phyloP scores from a whole-genome alignment of 2,888 invertebrate genomes.

The Brachyopa scutellaris region DNA sequence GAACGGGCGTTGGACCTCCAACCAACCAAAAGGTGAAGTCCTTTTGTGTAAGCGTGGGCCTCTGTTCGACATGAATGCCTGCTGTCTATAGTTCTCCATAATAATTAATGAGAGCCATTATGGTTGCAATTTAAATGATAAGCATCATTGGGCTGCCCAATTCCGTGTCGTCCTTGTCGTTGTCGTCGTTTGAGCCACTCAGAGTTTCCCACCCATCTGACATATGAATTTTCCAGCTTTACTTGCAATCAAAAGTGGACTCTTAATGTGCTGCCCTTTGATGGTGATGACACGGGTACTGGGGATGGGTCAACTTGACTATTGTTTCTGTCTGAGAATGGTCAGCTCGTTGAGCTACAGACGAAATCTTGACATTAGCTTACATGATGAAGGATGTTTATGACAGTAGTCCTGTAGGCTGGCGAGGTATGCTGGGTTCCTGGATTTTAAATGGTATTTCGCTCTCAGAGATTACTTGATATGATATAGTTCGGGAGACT shows the following conservation, averaged over 20 bases:
- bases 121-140: slow-evolving; percentile 46
- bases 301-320: too few relatives aligned
- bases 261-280: background rate
- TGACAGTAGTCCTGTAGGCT: too few relatives aligned
- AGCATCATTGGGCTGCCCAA: slow-evolving; percentile 42
- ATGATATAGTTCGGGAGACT: too few relatives aligned
- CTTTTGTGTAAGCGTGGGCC: slow-evolving; percentile 1
- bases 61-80: slow-evolving; percentile 21
- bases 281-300: background rate
- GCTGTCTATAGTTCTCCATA: slow-evolving; percentile 12
- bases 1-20: too few relatives aligned
- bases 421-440: too few relatives aligned
- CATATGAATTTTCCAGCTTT: slow-evolving; percentile 18
- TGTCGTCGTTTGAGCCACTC: too few relatives aligned
- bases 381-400: too few relatives aligned
- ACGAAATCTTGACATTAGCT: too few relatives aligned
- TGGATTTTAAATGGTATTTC: too few relatives aligned
- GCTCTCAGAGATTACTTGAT: too few relatives aligned
- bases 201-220: background rate
- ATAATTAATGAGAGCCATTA: slow-evolving; percentile 31
- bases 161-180: background rate
- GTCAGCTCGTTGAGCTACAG: too few relatives aligned
- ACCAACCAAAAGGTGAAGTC: slow-evolving; percentile 13
- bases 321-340: too few relatives aligned
- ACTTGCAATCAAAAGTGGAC: slow-evolving; percentile 19